Base-by-base conservation (phyloP, 1,140 invertebrate species). In the Cotesia glomerata region DNA sequence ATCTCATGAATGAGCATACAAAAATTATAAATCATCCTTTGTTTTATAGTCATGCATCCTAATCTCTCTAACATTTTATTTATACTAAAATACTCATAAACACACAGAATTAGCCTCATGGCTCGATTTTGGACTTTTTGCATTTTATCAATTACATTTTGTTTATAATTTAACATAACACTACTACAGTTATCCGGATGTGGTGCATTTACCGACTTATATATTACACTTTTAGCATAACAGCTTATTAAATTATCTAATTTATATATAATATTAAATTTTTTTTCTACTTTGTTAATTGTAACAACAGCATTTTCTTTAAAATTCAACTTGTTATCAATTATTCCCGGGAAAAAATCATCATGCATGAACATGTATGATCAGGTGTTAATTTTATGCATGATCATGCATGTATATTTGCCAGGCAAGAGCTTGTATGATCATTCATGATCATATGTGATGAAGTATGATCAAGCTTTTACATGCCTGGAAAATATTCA, bases 211-310 rank as follows among this genome's bases (percentile, higher is more conserved):
- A 73, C 52, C 5, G 65, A 13, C 14, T 73, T 73, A 62, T 69
- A 73, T 52, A 73, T 68, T 7, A 35, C 63, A 13, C 61, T 36
- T 54, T 39, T 39, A 16, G 64, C 62, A 1, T 26, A n/a, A 73
- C 36, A 34, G 11, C 45, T 54, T 11, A 16, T 62, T 49, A 39
- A 11, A 73, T 62, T 52, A 11, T 52, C 9, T 52, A 52, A 14
- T 3, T 65, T 1, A 39, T 54, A 52, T 16, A 68, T n/a, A 26
- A 69, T 61, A 18, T 36, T 63, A 5, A 73, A 16, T 61, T 68
- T 73, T 73, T 69, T 69, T 3, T n/a, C 66, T 62, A 69, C 56
- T 64, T 73, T 70, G 11, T 70, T 70, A 8, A 59, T 59, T 11
- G 39, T n/a, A 59, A 2, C 39, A 35, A 56, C 49, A 5, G 58